A percentile compares a stretch with the other conserved stretches of the same genome.
Evolutionary conservation across 2,797 vertebrate genomes (phyloP).

Genomic region (Argya squamiceps): DNA sequence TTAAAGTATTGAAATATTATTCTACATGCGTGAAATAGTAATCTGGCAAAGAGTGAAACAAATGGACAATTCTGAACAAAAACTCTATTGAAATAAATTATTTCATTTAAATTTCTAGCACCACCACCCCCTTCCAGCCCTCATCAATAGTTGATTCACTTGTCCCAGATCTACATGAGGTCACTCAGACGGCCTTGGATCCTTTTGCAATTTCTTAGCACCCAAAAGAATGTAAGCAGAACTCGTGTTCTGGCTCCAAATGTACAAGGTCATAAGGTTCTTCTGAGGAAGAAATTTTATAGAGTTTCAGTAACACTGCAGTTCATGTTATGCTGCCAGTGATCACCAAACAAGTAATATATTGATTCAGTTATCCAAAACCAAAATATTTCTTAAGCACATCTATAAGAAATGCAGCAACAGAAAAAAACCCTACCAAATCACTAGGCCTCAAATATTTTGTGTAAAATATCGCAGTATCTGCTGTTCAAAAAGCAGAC

Average conservation of each 20-base stretch:
- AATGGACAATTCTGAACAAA: neutral
- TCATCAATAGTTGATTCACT: slow-evolving; percentile 14
- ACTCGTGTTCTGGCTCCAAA: neutral
- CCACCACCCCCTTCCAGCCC: neutral
- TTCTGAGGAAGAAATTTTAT: slow-evolving; percentile 16
- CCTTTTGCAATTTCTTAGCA: slow-evolving; percentile 5
- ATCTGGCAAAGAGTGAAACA: neutral
- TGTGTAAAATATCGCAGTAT: slow-evolving; percentile 39
- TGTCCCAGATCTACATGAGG: neutral
- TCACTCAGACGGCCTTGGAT: neutral
- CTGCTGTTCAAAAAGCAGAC: slow-evolving; percentile 49
- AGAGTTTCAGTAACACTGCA: neutral
- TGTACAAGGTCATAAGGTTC: neutral
- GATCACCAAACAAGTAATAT: neutral
- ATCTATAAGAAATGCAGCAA: neutral
- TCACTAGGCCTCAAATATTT: slow-evolving; percentile 1
- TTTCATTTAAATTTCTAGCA: neutral
- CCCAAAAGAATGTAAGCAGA: slow-evolving; percentile 6
- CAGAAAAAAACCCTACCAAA: neutral
- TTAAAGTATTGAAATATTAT: neutral
- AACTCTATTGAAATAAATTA: neutral
- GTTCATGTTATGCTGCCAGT: slow-evolving; percentile 6
- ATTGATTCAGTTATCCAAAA: slow-evolving; percentile 2
- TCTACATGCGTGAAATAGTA: neutral
- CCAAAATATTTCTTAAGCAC: neutral